Base-by-base conservation (phyloP, 2,797 vertebrate genomes). In the Zalophus californianus region DNA sequence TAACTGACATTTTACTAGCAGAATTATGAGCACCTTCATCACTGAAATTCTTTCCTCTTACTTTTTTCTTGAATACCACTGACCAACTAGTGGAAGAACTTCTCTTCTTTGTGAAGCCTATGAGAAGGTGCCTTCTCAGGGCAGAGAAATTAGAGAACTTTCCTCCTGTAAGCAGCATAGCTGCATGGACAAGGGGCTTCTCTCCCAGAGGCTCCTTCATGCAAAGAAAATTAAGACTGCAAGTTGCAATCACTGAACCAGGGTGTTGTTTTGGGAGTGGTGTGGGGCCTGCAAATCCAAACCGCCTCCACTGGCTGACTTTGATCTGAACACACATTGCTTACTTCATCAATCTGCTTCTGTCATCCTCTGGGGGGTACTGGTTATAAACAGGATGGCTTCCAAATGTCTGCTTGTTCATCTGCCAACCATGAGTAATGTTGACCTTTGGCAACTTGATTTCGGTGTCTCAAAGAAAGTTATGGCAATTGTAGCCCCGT, bases 21-120 rank as follows among this genome's bases (percentile, higher is more conserved):
- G 90, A 18, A 78, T 0, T 38, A 93, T 90, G 52, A 82, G 32
- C 58, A 92, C 10, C 7, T 94, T 64, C 15, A 32, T 82, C 90
- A 94, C 32, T 29, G 86, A 35, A 86, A 58, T 86, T 94, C 96
- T 90, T 80, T 54, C 14, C 73, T 92, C 5, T 97, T 98, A 25
- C 96, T 90, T 70, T 98, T 98, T 98, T 27, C 44, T 44, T 29
- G 29, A 75, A 48, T 75, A 48, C 14, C 41, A 99, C 54, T 99
- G 99, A 97, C 99, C 90, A 77, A 99, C 98, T 82, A 99, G 98
- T 15, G 99, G 99, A 94, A 99, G 90, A 99, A 98, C 98, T 98
- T 99, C 16, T 99, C 99, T 98, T 99, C 99, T 92, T 99, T 99
- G n/a, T 99, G 99, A 97, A 99, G 99, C 90, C 98, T 99, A 2